A percentile compares a stretch with the other conserved stretches of the same genome.
phyloP scores from a whole-genome alignment of 2,797 vertebrate species.

The Allobates femoralis region DNA sequence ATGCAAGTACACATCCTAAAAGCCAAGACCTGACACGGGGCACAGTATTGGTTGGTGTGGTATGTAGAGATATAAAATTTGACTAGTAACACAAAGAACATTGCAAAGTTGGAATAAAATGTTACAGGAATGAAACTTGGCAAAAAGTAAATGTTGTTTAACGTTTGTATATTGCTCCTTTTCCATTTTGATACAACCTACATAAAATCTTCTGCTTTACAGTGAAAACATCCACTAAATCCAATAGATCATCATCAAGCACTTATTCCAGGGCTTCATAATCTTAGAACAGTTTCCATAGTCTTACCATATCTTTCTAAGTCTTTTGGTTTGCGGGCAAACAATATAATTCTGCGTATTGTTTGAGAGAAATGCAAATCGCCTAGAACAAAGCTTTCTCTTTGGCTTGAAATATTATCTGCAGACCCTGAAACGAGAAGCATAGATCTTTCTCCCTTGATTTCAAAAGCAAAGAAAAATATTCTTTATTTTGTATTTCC shows the following conservation, averaged over 20 bases:
- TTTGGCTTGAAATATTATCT: conserved; percentile 30
- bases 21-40: no score
- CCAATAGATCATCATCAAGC: background rate
- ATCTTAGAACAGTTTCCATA: background rate
- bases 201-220: conserved; percentile 5
- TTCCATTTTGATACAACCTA: background rate
- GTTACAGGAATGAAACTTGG: background rate
- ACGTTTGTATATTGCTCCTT: background rate
- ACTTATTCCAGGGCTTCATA: background rate
- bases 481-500: conserved; percentile 21
- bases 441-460: background rate
- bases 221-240: background rate
- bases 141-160: background rate
- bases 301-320: background rate
- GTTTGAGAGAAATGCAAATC: conserved; percentile 38
- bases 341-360: conserved; percentile 19
- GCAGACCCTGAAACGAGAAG: background rate
- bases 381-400: conserved; percentile 12
- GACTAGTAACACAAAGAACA: background rate
- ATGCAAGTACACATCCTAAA: no score
- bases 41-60: no score
- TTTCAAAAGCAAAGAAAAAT: background rate
- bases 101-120: background rate
- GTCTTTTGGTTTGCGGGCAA: conserved; percentile 10
- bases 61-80: no score